Evolutionary conservation across 1,140 invertebrate genomes (phyloP), one percentile per base, ranked within the genome.

Genomic region (Zaprionus taronus): DNA sequence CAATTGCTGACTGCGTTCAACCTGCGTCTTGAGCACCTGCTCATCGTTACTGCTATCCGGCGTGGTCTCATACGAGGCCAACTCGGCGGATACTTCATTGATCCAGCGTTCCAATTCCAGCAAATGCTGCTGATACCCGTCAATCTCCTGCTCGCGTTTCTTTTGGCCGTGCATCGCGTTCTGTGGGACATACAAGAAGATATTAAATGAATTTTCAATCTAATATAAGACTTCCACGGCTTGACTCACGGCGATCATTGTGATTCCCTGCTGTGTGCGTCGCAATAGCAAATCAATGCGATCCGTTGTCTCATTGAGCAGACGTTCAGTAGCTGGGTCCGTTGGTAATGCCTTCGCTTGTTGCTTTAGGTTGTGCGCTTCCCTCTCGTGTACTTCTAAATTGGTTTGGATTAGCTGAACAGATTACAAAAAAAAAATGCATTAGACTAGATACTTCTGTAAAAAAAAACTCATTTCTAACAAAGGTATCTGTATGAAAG

Each of bases 101-200:
- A 96, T 91, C 95, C 95, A 96, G 44, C 92, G 82, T 78, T 96
- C 95, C 0, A 96, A 94, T 82, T 96, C 95, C 38, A 93, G 94
- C 41, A 96, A 93, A 80, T 95, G 93, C 57, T 92, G 83, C 90
- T 95, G 94, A 77, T 96, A 96, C 44, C 93, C 77, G 22, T 93
- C 81, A 11, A 96, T 91, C 86, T 96, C 94, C 72, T 94, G 81
- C 31, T 94, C 91, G n/a, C 94, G 94, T 78, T 93, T 94, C 71
- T 94, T 93, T 77, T 95, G 94, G 0, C 91, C 91, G 61, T 93
- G 93, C 75, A 94, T 94, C 36, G 95, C 94, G 69, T 93, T 93
- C 93, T 94, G 84, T 22, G 38, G n/a, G 9, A 31, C 9, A 12
- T 4, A 7, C 17, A 2, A 20, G 17, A 2, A 20, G 17, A 22